Percentiles rank a stretch among this genome's conserved stretches.
These are phyloP conservation scores for Cynaeus angustus DNA, from an alignment of 2,888 invertebrate genomes.

Conservation along the genomic window DNA sequence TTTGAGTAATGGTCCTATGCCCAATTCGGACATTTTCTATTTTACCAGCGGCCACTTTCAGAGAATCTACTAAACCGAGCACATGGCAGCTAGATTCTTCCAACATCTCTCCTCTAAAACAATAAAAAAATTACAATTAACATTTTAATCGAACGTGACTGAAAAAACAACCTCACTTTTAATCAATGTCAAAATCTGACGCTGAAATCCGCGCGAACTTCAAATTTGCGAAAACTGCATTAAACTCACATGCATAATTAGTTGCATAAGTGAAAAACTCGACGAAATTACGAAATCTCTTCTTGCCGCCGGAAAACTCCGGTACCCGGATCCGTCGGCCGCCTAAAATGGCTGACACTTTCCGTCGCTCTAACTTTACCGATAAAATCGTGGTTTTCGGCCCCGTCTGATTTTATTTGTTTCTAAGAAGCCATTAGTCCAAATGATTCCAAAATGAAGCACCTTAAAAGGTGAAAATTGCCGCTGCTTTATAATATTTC, in stretches of 20 bases:
- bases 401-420: conserved; percentile 48
- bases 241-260: conserved; percentile 3
- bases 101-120: not conserved
- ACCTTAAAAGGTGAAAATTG: conserved; percentile 53
- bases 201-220: conserved; percentile 22
- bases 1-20: conserved; percentile 65
- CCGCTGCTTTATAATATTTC: conserved; percentile 49
- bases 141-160: not conserved
- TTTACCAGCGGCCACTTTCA: conserved; percentile 38
- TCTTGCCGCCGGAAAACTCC: conserved; percentile 13
- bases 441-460: conserved; percentile 54
- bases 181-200: conserved; percentile 11
- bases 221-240: conserved; percentile 11
- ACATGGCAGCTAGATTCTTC: conserved; percentile 68
- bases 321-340: conserved; percentile 31
- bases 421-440: conserved; percentile 59
- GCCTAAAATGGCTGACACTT: conserved; percentile 6
- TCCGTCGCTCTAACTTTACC: conserved; percentile 22
- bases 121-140: not conserved
- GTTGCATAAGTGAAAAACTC: conserved; percentile 9
- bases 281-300: not conserved
- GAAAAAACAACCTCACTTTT: not conserved
- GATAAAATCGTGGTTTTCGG: not conserved
- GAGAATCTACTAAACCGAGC: conserved; percentile 66
- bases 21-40: conserved; percentile 56